Percentiles rank a stretch among this genome's conserved stretches.
Evolutionary conservation across 2,113 vertebrate genomes (phyloP).

Genomic region (Paradoxurus hermaphroditus): DNA sequence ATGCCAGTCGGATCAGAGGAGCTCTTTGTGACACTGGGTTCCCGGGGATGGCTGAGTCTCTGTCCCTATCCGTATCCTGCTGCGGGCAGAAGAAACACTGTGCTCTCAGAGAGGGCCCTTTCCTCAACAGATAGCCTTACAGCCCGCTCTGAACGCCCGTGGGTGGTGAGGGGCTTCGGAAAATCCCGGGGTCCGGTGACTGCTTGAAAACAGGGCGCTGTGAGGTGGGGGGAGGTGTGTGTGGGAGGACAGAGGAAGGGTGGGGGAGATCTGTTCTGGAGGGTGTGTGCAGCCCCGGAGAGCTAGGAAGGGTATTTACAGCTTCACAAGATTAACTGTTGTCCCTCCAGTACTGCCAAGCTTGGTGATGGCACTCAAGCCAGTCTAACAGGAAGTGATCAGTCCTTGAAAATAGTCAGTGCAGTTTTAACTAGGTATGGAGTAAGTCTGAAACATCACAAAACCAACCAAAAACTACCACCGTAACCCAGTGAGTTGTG

Average conservation of each 20-base stretch:
- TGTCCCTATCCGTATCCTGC: slow-evolving; percentile 77
- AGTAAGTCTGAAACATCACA: neutral
- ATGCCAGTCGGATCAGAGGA: slow-evolving; percentile 83
- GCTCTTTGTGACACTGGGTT: slow-evolving; percentile 83
- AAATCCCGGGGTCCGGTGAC: neutral
- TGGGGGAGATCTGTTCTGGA: neutral
- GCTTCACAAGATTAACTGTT: neutral
- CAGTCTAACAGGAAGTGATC: neutral
- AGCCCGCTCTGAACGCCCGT: slow-evolving; percentile 67
- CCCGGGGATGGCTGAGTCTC: slow-evolving; percentile 82
- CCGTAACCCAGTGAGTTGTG: neutral
- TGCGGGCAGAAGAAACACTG: slow-evolving; percentile 78
- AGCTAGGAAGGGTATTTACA: neutral
- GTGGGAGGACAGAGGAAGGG: neutral
- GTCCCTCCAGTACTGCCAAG: neutral
- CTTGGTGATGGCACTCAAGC: neutral
- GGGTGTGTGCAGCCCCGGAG: neutral
- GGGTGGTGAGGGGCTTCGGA: neutral
- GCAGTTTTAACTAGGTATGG: neutral
- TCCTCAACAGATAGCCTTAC: slow-evolving; percentile 70
- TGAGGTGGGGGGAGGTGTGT: neutral
- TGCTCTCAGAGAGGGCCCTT: slow-evolving; percentile 79
- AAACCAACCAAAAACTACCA: neutral
- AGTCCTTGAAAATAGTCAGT: neutral
- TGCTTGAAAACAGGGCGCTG: neutral